Evolutionary conservation across 2,888 invertebrate genomes (phyloP).

Genomic region (Erpobdella octoculata): DNA sequence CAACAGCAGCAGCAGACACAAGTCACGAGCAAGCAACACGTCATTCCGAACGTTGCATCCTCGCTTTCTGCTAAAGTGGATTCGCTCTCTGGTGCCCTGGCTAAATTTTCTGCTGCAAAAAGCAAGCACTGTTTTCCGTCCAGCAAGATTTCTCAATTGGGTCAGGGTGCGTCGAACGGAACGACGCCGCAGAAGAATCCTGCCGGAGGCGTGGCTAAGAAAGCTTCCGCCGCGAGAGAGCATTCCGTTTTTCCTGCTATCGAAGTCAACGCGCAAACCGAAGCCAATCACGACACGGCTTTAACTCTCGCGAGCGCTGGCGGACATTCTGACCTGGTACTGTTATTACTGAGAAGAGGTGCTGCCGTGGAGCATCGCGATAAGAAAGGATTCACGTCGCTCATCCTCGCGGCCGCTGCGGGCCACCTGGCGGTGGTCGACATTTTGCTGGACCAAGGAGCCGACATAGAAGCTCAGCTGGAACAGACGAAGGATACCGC

Average conservation of each 20-base stretch:
- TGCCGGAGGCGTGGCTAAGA: background rate
- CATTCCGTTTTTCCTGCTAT: constrained; percentile 11
- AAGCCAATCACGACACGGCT: constrained; percentile 96
- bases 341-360: constrained; percentile 78
- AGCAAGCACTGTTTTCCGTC: too few species aligned
- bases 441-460: constrained; percentile 80
- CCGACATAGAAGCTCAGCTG: constrained; percentile 96
- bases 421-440: constrained; percentile 82
- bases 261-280: constrained; percentile 84
- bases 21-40: too few species aligned
- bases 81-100: too few species aligned
- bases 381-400: constrained; percentile 92
- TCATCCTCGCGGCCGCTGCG: constrained; percentile 94
- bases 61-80: too few species aligned
- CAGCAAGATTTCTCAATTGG: too few species aligned
- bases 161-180: too few species aligned
- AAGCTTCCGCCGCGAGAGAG: background rate
- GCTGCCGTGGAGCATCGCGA: constrained; percentile 96
- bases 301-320: constrained; percentile 92
- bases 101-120: too few species aligned
- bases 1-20: too few species aligned
- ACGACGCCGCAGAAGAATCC: background rate
- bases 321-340: constrained; percentile 82
- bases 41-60: too few species aligned
- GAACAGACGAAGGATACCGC: constrained; percentile 98